A percentile compares a stretch with the other conserved stretches of the same genome.
phyloP scores from a whole-genome alignment of 2,797 vertebrate genomes.

The Zalophus californianus region DNA sequence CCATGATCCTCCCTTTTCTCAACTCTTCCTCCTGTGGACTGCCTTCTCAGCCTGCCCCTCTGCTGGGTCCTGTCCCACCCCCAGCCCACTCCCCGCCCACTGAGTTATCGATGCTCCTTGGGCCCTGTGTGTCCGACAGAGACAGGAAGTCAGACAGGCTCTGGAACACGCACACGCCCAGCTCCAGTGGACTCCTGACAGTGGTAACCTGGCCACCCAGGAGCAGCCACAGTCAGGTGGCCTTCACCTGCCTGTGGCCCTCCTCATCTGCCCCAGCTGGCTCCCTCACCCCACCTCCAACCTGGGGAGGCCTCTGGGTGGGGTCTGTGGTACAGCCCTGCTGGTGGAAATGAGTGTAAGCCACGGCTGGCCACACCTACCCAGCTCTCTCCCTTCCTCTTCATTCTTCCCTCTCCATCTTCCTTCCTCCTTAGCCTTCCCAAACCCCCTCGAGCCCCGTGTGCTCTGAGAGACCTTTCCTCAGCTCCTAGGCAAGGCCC shows the following conservation, averaged over 20 bases:
- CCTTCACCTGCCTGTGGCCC: neutral
- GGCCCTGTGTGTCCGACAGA: neutral
- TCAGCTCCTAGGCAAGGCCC: neutral
- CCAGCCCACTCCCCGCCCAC: neutral
- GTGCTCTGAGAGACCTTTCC: neutral
- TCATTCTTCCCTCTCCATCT: neutral
- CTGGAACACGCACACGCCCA: no score
- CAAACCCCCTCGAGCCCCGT: rapidly evolving
- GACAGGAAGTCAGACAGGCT: neutral
- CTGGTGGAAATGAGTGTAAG: neutral
- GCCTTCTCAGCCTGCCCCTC: neutral
- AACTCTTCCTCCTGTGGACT: neutral
- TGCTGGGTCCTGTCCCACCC: neutral
- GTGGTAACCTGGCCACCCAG: neutral
- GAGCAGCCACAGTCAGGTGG: neutral
- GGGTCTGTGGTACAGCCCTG: neutral
- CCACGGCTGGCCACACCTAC: neutral
- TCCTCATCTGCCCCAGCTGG: neutral
- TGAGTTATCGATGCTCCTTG: neutral
- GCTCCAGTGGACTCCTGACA: neutral
- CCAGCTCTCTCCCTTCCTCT: neutral
- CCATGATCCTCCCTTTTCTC: neutral
- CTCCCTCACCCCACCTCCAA: neutral
- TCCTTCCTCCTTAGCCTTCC: neutral
- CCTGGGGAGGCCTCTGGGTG: neutral